A percentile compares a stretch with the other conserved stretches of the same genome.
These are phyloP conservation scores for Ammodytes marinus DNA, from an alignment of 2,113 vertebrate genomes.

Conservation along the genomic window DNA sequence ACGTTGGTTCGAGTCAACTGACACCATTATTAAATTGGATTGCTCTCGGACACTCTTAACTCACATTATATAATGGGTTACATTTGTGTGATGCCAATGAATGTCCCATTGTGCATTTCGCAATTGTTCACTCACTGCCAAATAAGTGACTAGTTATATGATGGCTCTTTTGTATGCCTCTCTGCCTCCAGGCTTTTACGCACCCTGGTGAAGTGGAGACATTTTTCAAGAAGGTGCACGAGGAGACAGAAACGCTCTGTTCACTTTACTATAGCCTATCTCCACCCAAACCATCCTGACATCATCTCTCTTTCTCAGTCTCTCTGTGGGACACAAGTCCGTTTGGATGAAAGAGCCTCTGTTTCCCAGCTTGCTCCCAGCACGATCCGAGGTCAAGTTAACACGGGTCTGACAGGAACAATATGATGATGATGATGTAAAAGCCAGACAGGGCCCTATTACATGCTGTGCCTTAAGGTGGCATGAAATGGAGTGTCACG, in stretches of 20 bases:
- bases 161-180: background rate
- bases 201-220: slow-evolving; percentile 34
- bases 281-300: slow-evolving; percentile 34
- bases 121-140: background rate
- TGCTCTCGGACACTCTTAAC: background rate
- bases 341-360: slow-evolving; percentile 59
- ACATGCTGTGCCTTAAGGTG: slow-evolving; percentile 38
- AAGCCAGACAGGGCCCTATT: slow-evolving; percentile 9
- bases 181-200: slow-evolving; percentile 31
- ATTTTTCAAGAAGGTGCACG: slow-evolving; percentile 21
- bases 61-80: background rate
- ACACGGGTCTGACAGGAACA: slow-evolving; percentile 49
- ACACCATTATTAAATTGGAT: background rate
- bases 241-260: slow-evolving; percentile 49
- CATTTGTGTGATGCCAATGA: background rate
- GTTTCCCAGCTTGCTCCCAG: slow-evolving; percentile 65
- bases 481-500: slow-evolving; percentile 22
- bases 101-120: background rate
- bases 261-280: slow-evolving; percentile 15
- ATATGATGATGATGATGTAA: slow-evolving; percentile 45
- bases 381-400: slow-evolving; percentile 53
- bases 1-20: background rate
- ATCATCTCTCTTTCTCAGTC: background rate
- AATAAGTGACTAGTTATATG: background rate
- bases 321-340: slow-evolving; percentile 54